Base-by-base conservation (phyloP, 1,140 invertebrate species). In the Stegodyphus mimosarum region DNA sequence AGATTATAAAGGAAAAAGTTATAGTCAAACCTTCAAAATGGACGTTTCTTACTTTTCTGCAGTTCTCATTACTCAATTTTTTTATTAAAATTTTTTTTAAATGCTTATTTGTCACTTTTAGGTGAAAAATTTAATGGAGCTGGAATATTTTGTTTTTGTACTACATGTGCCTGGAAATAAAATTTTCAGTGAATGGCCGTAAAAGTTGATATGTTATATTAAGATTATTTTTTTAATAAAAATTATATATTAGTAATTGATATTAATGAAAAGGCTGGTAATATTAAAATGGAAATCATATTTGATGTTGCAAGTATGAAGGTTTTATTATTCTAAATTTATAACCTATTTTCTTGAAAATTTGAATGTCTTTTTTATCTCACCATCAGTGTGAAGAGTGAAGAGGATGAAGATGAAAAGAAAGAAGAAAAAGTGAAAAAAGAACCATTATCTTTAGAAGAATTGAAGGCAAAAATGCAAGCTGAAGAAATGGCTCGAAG, bases 371-470 rank as follows among this genome's bases (percentile, higher is more conserved):
- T n/a, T 75, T 63, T 74, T 69, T n/a, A 67, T 74, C 48, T 53
- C n/a, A 80, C 53, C 55, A n/a, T 73, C 11, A 87, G 87, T 76
- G 70, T 88, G 18, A 87, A 89, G n/a, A 91, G 91, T 60, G 83
- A 90, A 55, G 89, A 91, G 7, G 90, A 90, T 55, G 88, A 88
- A 15, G 87, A 89, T n/a, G 86, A 87, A 52, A 88, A 70, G 74
- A 88, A 86, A 87, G 88, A 80, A 77, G 87, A 87, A 66, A 89
- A 89, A 81, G 87, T 90, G 0, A 97, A 96, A 90, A 95, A 94
- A 84, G 97, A 98, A 90, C 98, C 98, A 0, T 91, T 99, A 6
- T 99, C 98, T 66, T 91, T 99, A 33, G 98, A 99, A 91, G 98
- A 99, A 90, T 90, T 99, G 53, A 90, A 99, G 18, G 95, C 96